These are phyloP conservation scores for Zootermopsis nevadensis DNA, from an alignment of 2,888 invertebrate genomes.

Conservation along the genomic window DNA sequence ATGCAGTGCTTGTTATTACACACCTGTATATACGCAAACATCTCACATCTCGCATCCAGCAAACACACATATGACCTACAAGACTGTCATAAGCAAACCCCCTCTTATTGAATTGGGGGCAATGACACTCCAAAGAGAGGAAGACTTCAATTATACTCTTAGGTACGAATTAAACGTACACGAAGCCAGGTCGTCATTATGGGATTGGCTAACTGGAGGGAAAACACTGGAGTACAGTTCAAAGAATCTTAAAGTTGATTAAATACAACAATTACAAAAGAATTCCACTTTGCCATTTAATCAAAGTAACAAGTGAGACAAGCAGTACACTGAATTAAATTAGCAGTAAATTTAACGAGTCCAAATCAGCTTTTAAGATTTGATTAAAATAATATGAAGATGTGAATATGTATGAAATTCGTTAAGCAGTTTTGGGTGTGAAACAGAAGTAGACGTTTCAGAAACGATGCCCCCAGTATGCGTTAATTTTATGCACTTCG, in stretches of 20 bases:
- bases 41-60: background rate
- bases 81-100: conserved; percentile 10
- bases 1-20: conserved; percentile 14
- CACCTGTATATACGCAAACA: conserved; percentile 19
- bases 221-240: background rate
- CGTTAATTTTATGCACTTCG: no score
- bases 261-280: conserved; percentile 14
- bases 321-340: background rate
- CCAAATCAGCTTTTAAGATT: no score
- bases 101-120: conserved; percentile 30
- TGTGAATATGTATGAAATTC: no score
- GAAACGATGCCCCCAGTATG: no score
- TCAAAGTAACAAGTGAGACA: background rate
- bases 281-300: background rate
- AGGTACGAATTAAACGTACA: conserved; percentile 22
- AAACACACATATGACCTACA: conserved; percentile 17
- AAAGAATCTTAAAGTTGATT: background rate
- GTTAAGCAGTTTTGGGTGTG: no score
- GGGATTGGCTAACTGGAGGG: background rate
- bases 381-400: no score
- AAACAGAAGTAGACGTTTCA: no score
- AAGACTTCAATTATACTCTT: conserved; percentile 11
- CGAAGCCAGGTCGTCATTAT: background rate
- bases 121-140: conserved; percentile 15
- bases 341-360: no score